Percentiles rank a stretch among this genome's conserved stretches.
Conservation (phyloP, 2,888 invertebrate species). For the Sipunculus nudus region DNA sequence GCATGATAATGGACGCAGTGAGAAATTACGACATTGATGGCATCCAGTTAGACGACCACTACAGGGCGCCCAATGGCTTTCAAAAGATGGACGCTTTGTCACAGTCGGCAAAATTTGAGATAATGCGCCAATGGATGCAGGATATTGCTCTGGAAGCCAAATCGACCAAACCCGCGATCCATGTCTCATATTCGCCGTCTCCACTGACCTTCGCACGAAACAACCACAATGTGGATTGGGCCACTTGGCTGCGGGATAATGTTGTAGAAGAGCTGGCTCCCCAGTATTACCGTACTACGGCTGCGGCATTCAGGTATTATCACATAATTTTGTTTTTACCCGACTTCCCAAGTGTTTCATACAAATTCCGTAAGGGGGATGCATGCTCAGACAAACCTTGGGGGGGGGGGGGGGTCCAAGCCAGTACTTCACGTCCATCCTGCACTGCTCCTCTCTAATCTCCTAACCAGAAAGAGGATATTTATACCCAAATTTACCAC, state of each 20-base stretch:
- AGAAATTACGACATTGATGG: background rate
- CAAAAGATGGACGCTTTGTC: background rate
- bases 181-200: background rate
- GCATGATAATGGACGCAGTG: background rate
- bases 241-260: background rate
- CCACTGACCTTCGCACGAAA: background rate
- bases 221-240: conserved; percentile 8
- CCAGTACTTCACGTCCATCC: too few relatives aligned
- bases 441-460: too few relatives aligned
- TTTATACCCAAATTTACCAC: too few relatives aligned
- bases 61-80: background rate
- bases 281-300: too few relatives aligned
- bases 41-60: conserved; percentile 5
- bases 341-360: too few relatives aligned
- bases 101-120: background rate
- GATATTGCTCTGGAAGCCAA: too few relatives aligned
- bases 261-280: background rate
- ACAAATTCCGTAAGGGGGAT: too few relatives aligned
- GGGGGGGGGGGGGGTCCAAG: too few relatives aligned
- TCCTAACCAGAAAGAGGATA: too few relatives aligned
- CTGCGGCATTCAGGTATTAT: too few relatives aligned
- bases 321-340: too few relatives aligned
- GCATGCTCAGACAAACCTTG: too few relatives aligned
- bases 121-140: background rate
- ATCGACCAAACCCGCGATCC: background rate